phyloP scores from a whole-genome alignment of 2,797 vertebrate genomes.

The Rhinoraja longicauda region DNA sequence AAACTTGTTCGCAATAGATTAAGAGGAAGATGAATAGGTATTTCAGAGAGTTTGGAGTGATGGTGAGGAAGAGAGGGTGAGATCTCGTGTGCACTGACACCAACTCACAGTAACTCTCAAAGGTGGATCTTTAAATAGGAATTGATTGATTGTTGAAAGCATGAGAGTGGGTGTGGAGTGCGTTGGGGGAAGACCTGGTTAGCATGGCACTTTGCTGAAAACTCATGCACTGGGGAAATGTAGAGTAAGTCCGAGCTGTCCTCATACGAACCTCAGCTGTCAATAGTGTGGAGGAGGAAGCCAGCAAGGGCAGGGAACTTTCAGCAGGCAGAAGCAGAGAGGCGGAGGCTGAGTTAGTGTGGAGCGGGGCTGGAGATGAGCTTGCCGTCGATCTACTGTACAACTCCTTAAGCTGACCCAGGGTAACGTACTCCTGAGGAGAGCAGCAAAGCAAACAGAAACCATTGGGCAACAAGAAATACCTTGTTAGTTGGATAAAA shows the following conservation, averaged over 20 bases:
- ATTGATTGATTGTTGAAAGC: background rate
- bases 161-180: background rate
- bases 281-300: slow-evolving; percentile 63
- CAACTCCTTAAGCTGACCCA: slow-evolving; percentile 75
- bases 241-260: background rate
- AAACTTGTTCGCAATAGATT: background rate
- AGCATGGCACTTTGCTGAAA: slow-evolving; percentile 36
- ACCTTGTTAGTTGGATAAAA: background rate
- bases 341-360: slow-evolving; percentile 55
- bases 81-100: background rate
- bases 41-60: too few relatives aligned
- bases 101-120: background rate
- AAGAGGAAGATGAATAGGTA: background rate
- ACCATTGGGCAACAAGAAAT: background rate
- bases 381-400: slow-evolving; percentile 68
- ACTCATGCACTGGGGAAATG: slow-evolving; percentile 36
- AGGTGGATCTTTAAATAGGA: background rate
- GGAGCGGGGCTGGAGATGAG: slow-evolving; percentile 55
- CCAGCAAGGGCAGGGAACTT: slow-evolving; percentile 46
- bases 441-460: slow-evolving; percentile 44
- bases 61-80: background rate
- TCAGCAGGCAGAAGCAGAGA: slow-evolving; percentile 49
- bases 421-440: slow-evolving; percentile 72
- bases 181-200: background rate
- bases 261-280: slow-evolving; percentile 72